Evolutionary conservation across 53 echinoderm and acorn worm species (phyloP).

Genomic region (Hippasteria phrygiana): DNA sequence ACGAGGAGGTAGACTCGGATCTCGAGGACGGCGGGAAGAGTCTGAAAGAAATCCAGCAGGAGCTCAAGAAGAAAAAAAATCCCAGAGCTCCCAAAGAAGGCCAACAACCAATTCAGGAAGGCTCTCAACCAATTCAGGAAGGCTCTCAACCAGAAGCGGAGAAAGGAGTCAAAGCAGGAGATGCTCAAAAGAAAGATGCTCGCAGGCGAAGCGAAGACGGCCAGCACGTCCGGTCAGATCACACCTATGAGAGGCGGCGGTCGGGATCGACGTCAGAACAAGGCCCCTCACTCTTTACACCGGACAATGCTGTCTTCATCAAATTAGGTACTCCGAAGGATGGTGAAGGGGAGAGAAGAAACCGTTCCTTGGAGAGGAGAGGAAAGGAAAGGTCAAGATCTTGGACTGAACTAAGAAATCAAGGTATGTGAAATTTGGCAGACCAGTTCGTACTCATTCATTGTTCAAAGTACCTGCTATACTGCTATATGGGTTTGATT

Average conservation of each 20-base stretch:
- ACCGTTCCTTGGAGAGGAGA: slow-evolving; percentile 26
- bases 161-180: background rate
- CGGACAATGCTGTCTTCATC: slow-evolving; percentile 53
- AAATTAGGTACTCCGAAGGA: slow-evolving; percentile 37
- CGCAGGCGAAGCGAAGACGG: slow-evolving; percentile 53
- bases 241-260: slow-evolving; percentile 49
- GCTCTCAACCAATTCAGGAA: slow-evolving; percentile 16
- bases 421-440: slow-evolving; percentile 13
- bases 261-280: slow-evolving; percentile 55
- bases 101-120: slow-evolving; percentile 41
- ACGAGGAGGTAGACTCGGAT: slow-evolving; percentile 22
- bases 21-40: slow-evolving; percentile 23
- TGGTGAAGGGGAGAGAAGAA: slow-evolving; percentile 23
- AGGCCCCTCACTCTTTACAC: slow-evolving; percentile 45
- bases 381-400: slow-evolving; percentile 21
- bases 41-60: slow-evolving; percentile 33
- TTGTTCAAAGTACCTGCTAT: too few relatives aligned
- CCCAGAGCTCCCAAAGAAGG: slow-evolving; percentile 14
- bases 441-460: too few relatives aligned
- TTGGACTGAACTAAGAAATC: slow-evolving; percentile 4
- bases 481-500: too few relatives aligned
- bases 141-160: background rate
- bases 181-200: slow-evolving; percentile 29
- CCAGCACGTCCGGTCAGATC: slow-evolving; percentile 38
- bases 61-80: slow-evolving; percentile 29